These are phyloP conservation scores for Petrolisthes manimaculis DNA, from an alignment of 2,888 invertebrate genomes.

Conservation along the genomic window DNA sequence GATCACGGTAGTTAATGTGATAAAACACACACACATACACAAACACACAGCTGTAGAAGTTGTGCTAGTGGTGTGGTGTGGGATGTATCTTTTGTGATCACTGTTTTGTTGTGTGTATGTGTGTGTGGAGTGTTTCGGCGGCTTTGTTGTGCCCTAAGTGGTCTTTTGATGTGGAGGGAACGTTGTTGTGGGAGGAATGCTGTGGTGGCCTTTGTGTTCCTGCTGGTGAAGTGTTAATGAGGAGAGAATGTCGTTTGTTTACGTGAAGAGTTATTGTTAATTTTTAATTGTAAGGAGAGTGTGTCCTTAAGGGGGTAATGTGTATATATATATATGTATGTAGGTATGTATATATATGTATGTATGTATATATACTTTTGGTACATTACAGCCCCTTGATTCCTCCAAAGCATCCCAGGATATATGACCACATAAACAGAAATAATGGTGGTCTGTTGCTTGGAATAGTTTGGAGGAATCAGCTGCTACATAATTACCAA, in stretches of 20 bases:
- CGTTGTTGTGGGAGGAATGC: not conserved
- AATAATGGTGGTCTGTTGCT: too few species aligned
- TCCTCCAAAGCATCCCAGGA: too few species aligned
- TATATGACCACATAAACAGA: too few species aligned
- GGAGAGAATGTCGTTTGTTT: not conserved
- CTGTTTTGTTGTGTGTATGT: too few species aligned
- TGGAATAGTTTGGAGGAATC: too few species aligned
- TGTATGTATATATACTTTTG: constrained; percentile 1
- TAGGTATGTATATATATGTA: not conserved
- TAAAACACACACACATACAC: constrained; percentile 18
- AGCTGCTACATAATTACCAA: too few species aligned
- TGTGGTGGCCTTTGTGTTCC: not conserved
- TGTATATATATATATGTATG: not conserved
- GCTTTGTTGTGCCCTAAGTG: too few species aligned
- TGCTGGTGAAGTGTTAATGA: not conserved
- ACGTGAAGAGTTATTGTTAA: not conserved
- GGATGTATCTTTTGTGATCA: too few species aligned
- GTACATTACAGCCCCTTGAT: too few species aligned
- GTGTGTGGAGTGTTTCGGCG: too few species aligned
- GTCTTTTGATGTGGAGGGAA: not conserved
- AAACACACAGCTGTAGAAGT: not conserved
- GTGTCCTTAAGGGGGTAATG: not conserved
- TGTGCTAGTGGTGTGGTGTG: too few species aligned
- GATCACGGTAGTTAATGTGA: too few species aligned
- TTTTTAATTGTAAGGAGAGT: not conserved